Base-by-base conservation (phyloP, 2,888 invertebrate species). In the Agriotes lineatus region DNA sequence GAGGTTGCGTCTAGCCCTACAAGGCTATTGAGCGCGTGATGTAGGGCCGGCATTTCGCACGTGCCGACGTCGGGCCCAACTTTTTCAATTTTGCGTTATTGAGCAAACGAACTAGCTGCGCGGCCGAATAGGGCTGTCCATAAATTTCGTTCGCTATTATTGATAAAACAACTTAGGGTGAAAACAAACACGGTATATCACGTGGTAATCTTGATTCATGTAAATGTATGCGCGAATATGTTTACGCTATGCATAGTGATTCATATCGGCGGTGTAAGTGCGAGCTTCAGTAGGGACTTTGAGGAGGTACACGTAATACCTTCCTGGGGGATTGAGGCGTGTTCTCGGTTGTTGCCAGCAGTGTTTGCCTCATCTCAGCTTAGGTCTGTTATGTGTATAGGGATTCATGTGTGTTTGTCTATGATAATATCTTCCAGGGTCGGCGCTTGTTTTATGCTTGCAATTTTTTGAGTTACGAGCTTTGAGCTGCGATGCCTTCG, bases 201-300 rank as follows among this genome's bases (percentile, higher is more conserved):
- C 56, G 18, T 42, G 62, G 18, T 63, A 56, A 61, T 63, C 63
- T 56, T 63, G 63, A 63, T 63, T 54, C 52, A 63, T 63, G 66
- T 50, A 66, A 66, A 66, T 42, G 44, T 66, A 66, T 66, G 50
- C 59, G 20, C 44, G 50, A 52, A 66, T 66, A 59, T 59, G 59
- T 59, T 66, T 48, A 66, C 59, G 33, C 35, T 52, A 50, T 66
- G 66, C 59, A 66, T 52, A 59, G 66, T 52, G 59, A 66, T 59
- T 52, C 42, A 58, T 59, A 33, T 50, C 42, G 59, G 66, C 33
- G 30, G 37, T 58, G 44, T 44, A 48, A 58, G 64, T 65, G 42
- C 12, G 58, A 58, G 48, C 57, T 37, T 65, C 44, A 25, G 57
- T 48, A 58, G 37, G 22, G 35, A 58, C 44, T 48, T 58, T 48